Conservation (phyloP, 2,888 invertebrate genomes). For the Pyrgus malvae region DNA sequence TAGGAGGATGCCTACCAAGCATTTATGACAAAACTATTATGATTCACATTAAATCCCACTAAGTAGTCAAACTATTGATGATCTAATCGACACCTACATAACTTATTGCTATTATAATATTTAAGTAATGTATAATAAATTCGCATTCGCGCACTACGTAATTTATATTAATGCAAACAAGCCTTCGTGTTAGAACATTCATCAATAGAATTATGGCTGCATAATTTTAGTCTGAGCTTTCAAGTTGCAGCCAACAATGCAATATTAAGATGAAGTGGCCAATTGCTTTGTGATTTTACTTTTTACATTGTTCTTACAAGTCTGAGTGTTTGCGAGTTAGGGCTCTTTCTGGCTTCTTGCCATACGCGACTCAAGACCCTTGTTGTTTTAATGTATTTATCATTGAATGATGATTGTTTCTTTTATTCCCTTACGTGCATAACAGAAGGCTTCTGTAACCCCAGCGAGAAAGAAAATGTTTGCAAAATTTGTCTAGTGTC, state of each 20-base stretch:
- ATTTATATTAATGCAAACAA: conserved; percentile 19
- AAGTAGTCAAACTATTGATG: conserved; percentile 42
- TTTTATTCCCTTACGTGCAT: conserved; percentile 10
- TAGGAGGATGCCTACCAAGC: neutral
- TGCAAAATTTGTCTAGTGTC: neutral
- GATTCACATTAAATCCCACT: conserved; percentile 27
- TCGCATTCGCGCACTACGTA: neutral
- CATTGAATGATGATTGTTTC: conserved; percentile 23
- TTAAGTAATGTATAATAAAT: conserved; percentile 29
- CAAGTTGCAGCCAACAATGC: conserved; percentile 16
- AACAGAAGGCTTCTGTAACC: neutral
- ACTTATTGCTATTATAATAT: conserved; percentile 33
- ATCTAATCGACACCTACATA: conserved; percentile 68
- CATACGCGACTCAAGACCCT: conserved; percentile 30
- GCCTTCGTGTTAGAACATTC: conserved; percentile 5
- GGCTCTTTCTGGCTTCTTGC: conserved; percentile 19
- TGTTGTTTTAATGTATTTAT: conserved; percentile 31
- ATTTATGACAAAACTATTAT: conserved; percentile 25
- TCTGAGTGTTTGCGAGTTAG: conserved; percentile 14
- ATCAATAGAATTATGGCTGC: conserved; percentile 9
- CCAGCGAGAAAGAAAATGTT: neutral
- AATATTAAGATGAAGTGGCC: conserved; percentile 20
- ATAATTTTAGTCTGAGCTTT: conserved; percentile 32
- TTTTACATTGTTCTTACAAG: conserved; percentile 24
- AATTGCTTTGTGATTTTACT: conserved; percentile 22